Evolutionary conservation across 2,888 invertebrate genomes (phyloP).

Genomic region (Acronicta alni): DNA sequence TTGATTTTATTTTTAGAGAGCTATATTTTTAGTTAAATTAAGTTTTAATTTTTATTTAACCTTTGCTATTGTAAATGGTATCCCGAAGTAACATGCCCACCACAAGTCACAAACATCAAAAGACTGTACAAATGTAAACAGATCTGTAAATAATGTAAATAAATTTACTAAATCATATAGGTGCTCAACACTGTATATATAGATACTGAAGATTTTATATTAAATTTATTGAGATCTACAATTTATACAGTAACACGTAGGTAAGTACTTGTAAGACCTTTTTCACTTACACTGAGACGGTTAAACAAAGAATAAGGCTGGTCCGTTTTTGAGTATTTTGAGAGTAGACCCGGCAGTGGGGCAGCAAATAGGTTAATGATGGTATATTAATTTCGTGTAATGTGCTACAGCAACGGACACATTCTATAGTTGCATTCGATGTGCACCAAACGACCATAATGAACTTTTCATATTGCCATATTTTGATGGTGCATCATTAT

Average conservation of each 20-base stretch:
- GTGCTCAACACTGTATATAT: constrained; percentile 48
- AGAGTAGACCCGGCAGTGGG: too few species aligned
- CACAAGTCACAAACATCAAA: constrained; percentile 36
- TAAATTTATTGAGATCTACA: constrained; percentile 25
- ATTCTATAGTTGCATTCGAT: constrained; percentile 4
- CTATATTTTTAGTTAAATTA: constrained; percentile 21
- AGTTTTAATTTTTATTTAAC: constrained; percentile 18
- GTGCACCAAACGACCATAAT: background rate
- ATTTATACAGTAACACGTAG: constrained; percentile 1
- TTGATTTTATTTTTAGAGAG: constrained; percentile 22
- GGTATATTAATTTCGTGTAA: background rate
- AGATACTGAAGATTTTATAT: constrained; percentile 26
- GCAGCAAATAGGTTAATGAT: background rate
- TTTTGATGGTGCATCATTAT: constrained; percentile 13
- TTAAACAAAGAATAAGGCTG: too few species aligned
- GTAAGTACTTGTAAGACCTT: background rate
- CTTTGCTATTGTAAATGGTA: background rate
- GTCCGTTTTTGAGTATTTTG: too few species aligned
- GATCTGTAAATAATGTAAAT: constrained; percentile 59
- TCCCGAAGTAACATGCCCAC: constrained; percentile 15
- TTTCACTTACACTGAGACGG: too few species aligned
- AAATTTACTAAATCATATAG: constrained; percentile 49
- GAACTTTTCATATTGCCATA: constrained; percentile 15
- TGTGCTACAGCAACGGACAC: background rate
- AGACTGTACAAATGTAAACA: constrained; percentile 50